phyloP scores from a whole-genome alignment of 2,113 vertebrate species.

The Phainopepla nitens region DNA sequence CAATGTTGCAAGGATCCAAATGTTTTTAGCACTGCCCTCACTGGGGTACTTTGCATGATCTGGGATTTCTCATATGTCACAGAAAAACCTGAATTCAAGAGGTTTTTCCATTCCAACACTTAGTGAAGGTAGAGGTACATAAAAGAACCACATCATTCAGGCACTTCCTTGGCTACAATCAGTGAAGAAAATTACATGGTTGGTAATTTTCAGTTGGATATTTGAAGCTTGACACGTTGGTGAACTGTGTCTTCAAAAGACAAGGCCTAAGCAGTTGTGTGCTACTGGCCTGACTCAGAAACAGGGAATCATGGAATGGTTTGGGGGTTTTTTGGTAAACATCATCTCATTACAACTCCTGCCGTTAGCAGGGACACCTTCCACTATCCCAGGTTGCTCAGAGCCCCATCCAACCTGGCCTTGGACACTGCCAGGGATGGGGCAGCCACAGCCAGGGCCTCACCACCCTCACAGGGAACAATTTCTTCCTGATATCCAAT shows the following conservation, averaged over 20 bases:
- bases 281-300: neutral
- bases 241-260: neutral
- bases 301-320: neutral
- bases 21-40: neutral
- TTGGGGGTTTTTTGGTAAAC: neutral
- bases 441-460: neutral
- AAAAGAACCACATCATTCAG: neutral
- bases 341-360: neutral
- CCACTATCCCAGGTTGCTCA: fast-evolving
- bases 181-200: neutral
- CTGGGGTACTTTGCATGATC: neutral
- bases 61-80: neutral
- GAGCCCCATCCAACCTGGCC: neutral
- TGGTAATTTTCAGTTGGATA: neutral
- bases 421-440: neutral
- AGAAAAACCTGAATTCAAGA: neutral
- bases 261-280: neutral
- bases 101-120: neutral
- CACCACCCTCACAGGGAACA: fast-evolving
- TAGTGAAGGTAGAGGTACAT: neutral
- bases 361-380: neutral
- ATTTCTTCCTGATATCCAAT: neutral
- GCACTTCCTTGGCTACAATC: neutral
- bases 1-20: neutral
- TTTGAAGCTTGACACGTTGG: neutral